Base-by-base conservation (phyloP, 1,140 invertebrate genomes). In the Drosophila kurseongensis region DNA sequence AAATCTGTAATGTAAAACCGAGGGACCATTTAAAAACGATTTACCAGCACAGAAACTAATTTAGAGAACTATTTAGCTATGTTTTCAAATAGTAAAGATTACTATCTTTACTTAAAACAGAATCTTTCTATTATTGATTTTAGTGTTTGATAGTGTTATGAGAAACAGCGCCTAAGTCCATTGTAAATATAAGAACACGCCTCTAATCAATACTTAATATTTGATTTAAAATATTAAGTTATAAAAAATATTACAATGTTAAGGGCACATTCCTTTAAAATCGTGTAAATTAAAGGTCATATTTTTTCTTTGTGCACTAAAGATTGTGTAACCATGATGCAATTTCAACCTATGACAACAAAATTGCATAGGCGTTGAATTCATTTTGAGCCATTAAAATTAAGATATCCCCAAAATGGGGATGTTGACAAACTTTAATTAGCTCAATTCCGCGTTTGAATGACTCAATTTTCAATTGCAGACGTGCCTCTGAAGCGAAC, bases 341-440 rank as follows among this genome's bases (percentile, higher is more conserved):
- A 47, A 38, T 5, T 66, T 12, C 5, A 48, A 18, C 65, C 38
- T 10, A n/a, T 29, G 23, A 27, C 60, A 68, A 35, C 13, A 40
- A 16, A 47, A 35, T 56, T 47, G 23, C 36, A 35, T 41, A 47
- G 67, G 50, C 65, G 65, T 57, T 41, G 42, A 47, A 16, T 38
- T 38, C 16, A 56, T 32, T 27, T 69, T 45, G 4, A 27, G 16
- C 27, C 6, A 23, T 56, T 69, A 38, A 35, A 69, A 40, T 45
- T 52, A 45, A 54, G 14, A 40, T 40, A 40, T 27, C 7, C 67
- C 63, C 23, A 40, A 69, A 56, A 51, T 7, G 59, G 59, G 45
- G 44, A 50, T 50, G 29, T 18, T 65, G 27, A 23, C 36, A 29
- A 27, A 36, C 45, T 36, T 68, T 68, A 68, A 68, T 66, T 68